Conservation (phyloP, 2,113 vertebrate species). For the Clupea harengus region DNA sequence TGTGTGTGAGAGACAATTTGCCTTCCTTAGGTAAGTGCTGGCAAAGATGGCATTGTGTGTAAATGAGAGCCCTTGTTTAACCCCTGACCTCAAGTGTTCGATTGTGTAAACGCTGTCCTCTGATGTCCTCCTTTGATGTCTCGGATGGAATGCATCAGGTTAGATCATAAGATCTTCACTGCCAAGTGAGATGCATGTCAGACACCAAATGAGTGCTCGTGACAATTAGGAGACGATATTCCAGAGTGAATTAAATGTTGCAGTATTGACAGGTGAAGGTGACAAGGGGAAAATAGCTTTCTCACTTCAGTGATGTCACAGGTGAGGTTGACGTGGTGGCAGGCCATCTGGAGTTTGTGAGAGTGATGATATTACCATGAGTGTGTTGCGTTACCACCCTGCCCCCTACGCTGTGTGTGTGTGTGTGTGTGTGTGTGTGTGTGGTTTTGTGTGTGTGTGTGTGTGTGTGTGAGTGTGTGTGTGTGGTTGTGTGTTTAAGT, state of each 20-base stretch:
- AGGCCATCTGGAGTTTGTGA: not conserved
- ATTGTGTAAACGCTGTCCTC: not conserved
- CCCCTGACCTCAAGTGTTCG: not conserved
- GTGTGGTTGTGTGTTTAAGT: too few species aligned
- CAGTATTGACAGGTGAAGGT: not conserved
- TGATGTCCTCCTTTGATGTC: not conserved
- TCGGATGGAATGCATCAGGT: not conserved
- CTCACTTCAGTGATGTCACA: constrained; percentile 28
- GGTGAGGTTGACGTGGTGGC: not conserved
- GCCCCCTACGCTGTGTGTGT: not conserved
- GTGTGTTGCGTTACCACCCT: not conserved
- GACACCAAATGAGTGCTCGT: not conserved
- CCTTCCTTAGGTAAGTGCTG: not conserved
- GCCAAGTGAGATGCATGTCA: not conserved
- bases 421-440: not conserved
- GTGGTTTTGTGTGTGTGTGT: not conserved
- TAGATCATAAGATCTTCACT: not conserved
- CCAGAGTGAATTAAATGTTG: not conserved
- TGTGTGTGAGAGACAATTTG: too few species aligned
- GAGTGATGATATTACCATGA: not conserved
- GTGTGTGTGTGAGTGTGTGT: not conserved
- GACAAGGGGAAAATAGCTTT: constrained; percentile 54
- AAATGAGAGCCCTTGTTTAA: not conserved
- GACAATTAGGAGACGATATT: not conserved
- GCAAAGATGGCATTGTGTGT: constrained; percentile 2